Evolutionary conservation across 2,797 vertebrate species (phyloP).

Genomic region (Xenops minutus): DNA sequence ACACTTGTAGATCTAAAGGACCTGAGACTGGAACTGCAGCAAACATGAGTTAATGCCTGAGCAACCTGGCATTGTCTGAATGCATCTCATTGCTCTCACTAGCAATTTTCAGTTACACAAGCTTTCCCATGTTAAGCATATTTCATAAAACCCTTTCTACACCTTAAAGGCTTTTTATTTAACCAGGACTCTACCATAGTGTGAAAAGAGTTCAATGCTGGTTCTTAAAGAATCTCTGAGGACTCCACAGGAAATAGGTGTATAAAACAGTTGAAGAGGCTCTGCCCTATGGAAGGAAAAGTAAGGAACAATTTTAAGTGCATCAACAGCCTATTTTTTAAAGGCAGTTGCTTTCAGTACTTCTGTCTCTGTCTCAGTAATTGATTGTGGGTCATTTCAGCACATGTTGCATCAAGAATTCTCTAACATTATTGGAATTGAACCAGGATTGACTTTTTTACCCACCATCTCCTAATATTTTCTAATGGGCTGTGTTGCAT

Average conservation of each 20-base stretch:
- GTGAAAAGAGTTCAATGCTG: background rate
- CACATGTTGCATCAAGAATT: background rate
- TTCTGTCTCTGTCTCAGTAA: conserved; percentile 11
- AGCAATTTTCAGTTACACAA: background rate
- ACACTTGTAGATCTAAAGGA: background rate
- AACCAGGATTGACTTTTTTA: background rate
- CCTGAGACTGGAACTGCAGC: background rate
- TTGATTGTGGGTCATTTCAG: background rate
- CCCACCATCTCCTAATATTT: background rate
- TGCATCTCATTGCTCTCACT: background rate
- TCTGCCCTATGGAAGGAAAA: background rate
- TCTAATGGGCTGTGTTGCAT: background rate
- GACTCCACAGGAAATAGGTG: background rate
- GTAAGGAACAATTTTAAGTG: background rate
- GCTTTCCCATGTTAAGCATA: background rate
- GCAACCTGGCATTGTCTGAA: background rate
- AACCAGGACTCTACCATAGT: background rate
- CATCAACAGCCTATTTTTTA: background rate
- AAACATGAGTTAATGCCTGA: background rate
- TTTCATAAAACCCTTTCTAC: background rate
- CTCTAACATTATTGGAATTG: background rate
- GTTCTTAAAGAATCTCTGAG: background rate
- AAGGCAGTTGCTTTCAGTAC: background rate
- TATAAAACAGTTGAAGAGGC: background rate
- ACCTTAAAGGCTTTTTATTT: background rate